Evolutionary conservation across 2,888 invertebrate genomes (phyloP).

Genomic region (Stramonita haemastoma): DNA sequence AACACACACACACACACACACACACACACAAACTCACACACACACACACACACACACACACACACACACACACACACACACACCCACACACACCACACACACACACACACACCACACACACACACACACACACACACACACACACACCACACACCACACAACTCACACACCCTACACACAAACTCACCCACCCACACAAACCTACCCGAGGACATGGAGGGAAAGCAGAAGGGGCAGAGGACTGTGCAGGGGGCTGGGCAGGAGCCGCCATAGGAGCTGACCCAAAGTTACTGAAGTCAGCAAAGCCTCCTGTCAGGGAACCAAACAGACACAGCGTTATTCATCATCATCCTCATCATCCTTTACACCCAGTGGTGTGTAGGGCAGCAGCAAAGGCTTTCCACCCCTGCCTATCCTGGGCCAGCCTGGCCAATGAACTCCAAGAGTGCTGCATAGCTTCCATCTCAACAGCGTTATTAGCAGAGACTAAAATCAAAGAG

Average conservation of each 20-base stretch:
- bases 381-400: too few species aligned
- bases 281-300: conserved; percentile 76
- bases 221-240: conserved; percentile 40
- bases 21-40: neutral
- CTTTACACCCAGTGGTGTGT: too few species aligned
- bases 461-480: too few species aligned
- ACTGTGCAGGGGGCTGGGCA: conserved; percentile 52
- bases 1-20: neutral
- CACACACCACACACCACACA: neutral
- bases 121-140: neutral
- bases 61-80: neutral
- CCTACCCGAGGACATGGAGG: conserved; percentile 46
- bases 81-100: neutral
- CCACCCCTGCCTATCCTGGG: too few species aligned
- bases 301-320: conserved; percentile 72
- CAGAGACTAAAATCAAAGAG: too few species aligned
- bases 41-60: neutral
- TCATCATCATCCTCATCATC: too few species aligned
- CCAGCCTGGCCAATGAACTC: too few species aligned
- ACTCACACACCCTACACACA: neutral
- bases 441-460: too few species aligned
- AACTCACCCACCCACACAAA: neutral
- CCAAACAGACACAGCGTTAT: too few species aligned
- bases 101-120: neutral
- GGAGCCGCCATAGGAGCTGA: conserved; percentile 49